phyloP scores from a whole-genome alignment of 2,797 vertebrate genomes.

The Enteromius fasciolatus region DNA sequence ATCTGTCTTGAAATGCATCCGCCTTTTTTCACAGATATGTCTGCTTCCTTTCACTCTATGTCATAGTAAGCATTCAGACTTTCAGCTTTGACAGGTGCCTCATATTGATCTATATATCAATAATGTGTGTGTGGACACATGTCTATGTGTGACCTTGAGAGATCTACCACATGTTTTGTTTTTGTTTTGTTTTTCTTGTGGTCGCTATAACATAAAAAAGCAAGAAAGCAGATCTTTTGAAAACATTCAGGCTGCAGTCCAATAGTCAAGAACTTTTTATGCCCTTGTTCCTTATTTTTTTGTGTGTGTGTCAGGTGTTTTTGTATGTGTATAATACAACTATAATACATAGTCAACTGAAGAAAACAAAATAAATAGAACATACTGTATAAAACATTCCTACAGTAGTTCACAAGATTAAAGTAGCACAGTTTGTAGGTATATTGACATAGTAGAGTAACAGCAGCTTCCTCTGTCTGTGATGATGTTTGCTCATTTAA shows the following conservation, averaged over 20 bases:
- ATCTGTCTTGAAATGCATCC: not conserved
- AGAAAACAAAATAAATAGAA: not conserved
- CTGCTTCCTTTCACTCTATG: conserved; percentile 34
- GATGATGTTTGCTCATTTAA: not conserved
- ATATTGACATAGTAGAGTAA: not conserved
- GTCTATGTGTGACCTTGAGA: conserved; percentile 29
- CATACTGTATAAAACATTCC: not conserved
- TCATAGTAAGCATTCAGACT: conserved; percentile 7
- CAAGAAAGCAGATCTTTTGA: not conserved
- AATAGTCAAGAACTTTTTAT: not conserved
- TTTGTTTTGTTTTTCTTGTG: not conserved
- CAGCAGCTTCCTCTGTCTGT: not conserved
- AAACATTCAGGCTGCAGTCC: not conserved
- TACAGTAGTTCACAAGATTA: not conserved
- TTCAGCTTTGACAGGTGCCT: conserved; percentile 21
- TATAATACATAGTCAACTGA: not conserved
- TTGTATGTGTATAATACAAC: not conserved
- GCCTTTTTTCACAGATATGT: not conserved
- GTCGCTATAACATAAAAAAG: not conserved
- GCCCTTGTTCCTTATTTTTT: not conserved
- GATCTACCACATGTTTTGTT: not conserved
- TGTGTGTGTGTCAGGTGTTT: not conserved
- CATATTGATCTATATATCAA: conserved; percentile 34
- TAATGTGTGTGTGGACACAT: conserved; percentile 41
- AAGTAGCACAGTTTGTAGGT: not conserved